Percentiles rank a stretch among this genome's conserved stretches.
Evolutionary conservation across 2,888 invertebrate genomes (phyloP).

Genomic region (Anthophora plumipes): DNA sequence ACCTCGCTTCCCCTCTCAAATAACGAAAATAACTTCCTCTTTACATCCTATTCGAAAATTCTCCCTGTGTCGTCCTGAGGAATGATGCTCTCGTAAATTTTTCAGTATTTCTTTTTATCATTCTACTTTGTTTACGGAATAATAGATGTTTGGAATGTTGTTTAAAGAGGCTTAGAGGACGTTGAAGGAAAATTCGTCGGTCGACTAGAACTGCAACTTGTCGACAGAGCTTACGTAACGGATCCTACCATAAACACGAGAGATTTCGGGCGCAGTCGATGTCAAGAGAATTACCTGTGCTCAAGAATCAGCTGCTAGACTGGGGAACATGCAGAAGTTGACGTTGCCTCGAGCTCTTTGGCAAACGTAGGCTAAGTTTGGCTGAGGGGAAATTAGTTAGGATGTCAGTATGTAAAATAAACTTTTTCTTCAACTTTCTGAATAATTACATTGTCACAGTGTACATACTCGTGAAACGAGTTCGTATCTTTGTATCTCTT

Average conservation of each 20-base stretch:
- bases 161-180: too few relatives aligned
- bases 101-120: not conserved
- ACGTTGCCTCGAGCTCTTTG: slow-evolving; percentile 5
- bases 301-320: slow-evolving; percentile 24
- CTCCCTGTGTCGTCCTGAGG: not conserved
- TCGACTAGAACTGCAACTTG: not conserved
- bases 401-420: not conserved
- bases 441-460: too few relatives aligned
- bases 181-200: not conserved
- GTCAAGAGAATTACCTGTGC: slow-evolving; percentile 14
- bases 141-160: too few relatives aligned
- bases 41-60: not conserved
- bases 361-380: not conserved
- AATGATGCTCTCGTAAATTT: not conserved
- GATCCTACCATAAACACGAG: slow-evolving; percentile 1
- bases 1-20: not conserved
- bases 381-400: not conserved
- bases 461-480: too few relatives aligned
- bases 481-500: too few relatives aligned
- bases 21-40: not conserved
- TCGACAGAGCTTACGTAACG: slow-evolving; percentile 1
- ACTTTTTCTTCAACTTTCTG: not conserved
- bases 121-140: not conserved
- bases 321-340: not conserved
- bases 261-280: slow-evolving; percentile 5